These are phyloP conservation scores for Lasioglossum lativentre DNA, from an alignment of 2,888 invertebrate genomes.

Conservation along the genomic window DNA sequence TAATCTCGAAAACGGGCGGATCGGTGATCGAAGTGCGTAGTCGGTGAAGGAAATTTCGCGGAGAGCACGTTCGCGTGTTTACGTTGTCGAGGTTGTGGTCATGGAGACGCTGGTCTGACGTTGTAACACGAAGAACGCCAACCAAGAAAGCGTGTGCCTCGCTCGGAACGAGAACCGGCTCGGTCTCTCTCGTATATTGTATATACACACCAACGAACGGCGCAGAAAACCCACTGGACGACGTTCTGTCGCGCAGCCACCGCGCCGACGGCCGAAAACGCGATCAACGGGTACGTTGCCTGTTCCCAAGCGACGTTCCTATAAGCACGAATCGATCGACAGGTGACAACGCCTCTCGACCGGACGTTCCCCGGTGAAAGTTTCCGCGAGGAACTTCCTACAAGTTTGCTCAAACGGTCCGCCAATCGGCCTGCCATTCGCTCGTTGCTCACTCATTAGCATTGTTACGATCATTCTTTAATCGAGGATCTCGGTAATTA, in stretches of 20 bases:
- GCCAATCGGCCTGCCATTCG: neutral
- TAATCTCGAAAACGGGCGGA: neutral
- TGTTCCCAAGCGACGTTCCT: slow-evolving; percentile 38
- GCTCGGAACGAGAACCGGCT: neutral
- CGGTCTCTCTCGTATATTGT: neutral
- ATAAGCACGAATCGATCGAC: slow-evolving; percentile 41
- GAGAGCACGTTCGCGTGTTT: slow-evolving; percentile 35
- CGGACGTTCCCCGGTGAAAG: slow-evolving; percentile 49
- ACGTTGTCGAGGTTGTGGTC: slow-evolving; percentile 29
- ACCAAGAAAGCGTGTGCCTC: neutral
- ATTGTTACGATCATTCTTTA: neutral
- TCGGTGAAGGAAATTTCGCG: slow-evolving; percentile 43
- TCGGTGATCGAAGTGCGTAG: neutral
- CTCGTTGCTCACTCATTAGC: neutral
- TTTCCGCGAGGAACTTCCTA: slow-evolving; percentile 30
- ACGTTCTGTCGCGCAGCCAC: slow-evolving; percentile 25
- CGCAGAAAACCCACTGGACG: neutral
- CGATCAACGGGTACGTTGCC: slow-evolving; percentile 55
- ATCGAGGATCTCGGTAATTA: neutral
- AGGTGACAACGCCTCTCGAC: slow-evolving; percentile 47
- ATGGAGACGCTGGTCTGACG: slow-evolving; percentile 47
- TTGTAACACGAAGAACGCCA: neutral
- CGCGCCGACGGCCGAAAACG: slow-evolving; percentile 7
- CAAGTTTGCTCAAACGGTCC: neutral
- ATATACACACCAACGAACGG: neutral